A percentile compares a stretch with the other conserved stretches of the same genome.
phyloP scores from a whole-genome alignment of 64 coral and sea anemone species.

The Pachyseris speciosa region DNA sequence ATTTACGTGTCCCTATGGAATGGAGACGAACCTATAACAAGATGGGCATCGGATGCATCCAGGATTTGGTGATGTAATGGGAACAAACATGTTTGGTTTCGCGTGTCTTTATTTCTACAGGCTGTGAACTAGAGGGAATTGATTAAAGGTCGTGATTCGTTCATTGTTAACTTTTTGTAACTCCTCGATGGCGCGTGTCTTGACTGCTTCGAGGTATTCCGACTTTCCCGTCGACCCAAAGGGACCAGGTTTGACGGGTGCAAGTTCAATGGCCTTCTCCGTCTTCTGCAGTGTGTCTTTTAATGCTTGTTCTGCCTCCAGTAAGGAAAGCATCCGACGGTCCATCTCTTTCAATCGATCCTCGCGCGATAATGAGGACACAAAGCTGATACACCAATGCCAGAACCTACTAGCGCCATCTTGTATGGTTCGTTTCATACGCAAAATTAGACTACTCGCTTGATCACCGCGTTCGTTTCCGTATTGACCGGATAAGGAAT shows the following conservation, averaged over 20 bases:
- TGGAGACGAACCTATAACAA: neutral
- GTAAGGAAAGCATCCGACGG: neutral
- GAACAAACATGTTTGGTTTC: too few relatives aligned
- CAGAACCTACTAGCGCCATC: neutral
- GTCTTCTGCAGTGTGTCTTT: too few relatives aligned
- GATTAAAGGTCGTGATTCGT: neutral
- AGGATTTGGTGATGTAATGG: neutral
- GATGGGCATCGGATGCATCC: neutral
- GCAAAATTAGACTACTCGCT: neutral
- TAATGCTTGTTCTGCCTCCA: neutral
- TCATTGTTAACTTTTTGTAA: too few relatives aligned
- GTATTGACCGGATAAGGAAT: too few relatives aligned
- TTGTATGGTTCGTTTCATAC: neutral
- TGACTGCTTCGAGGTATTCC: too few relatives aligned
- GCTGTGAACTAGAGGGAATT: neutral
- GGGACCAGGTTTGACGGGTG: too few relatives aligned
- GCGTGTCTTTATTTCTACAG: too few relatives aligned
- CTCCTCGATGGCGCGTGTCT: too few relatives aligned
- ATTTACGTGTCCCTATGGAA: neutral
- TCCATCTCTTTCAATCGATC: neutral
- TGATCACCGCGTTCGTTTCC: too few relatives aligned
- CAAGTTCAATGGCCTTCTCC: too few relatives aligned
- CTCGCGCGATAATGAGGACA: neutral
- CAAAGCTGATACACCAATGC: neutral
- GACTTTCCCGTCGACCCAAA: too few relatives aligned